These are phyloP conservation scores for Adelosebastes latens DNA, from an alignment of 2,797 vertebrate species.

Conservation along the genomic window DNA sequence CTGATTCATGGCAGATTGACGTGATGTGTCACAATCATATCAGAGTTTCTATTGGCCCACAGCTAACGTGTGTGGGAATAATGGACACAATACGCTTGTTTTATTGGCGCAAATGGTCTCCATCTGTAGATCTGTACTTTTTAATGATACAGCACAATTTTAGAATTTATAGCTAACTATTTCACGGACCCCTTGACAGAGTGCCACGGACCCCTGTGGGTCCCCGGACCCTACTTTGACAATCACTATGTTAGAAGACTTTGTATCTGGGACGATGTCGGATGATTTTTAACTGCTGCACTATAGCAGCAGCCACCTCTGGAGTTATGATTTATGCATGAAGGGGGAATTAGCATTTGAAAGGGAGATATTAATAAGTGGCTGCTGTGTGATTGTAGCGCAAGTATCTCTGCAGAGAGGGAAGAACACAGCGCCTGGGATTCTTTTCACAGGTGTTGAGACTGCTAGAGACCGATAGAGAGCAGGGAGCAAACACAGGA, in stretches of 20 bases:
- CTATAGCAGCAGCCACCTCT: conserved; percentile 57
- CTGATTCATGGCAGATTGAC: no score
- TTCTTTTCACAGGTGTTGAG: conserved; percentile 26
- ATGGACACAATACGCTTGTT: no score
- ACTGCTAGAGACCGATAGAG: not conserved
- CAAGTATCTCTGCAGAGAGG: conserved; percentile 27
- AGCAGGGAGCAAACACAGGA: not conserved
- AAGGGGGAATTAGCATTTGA: conserved; percentile 82
- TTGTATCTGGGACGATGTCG: conserved; percentile 36
- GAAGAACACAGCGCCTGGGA: conserved; percentile 18
- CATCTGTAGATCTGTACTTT: no score
- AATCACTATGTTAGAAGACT: not conserved
- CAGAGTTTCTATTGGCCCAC: no score
- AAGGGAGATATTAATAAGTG: conserved; percentile 81
- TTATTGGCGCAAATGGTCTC: no score
- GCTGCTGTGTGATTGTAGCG: conserved; percentile 63
- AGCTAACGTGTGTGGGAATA: no score
- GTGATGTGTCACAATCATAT: no score
- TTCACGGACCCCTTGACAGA: no score
- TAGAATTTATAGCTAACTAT: no score
- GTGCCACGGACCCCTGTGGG: no score
- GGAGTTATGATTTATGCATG: conserved; percentile 84
- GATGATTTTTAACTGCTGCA: conserved; percentile 12
- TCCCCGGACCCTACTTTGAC: no score
- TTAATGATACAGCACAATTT: no score